These are phyloP conservation scores for Propithecus perrieri DNA, from an alignment of 2,797 vertebrate species.

Conservation along the genomic window DNA sequence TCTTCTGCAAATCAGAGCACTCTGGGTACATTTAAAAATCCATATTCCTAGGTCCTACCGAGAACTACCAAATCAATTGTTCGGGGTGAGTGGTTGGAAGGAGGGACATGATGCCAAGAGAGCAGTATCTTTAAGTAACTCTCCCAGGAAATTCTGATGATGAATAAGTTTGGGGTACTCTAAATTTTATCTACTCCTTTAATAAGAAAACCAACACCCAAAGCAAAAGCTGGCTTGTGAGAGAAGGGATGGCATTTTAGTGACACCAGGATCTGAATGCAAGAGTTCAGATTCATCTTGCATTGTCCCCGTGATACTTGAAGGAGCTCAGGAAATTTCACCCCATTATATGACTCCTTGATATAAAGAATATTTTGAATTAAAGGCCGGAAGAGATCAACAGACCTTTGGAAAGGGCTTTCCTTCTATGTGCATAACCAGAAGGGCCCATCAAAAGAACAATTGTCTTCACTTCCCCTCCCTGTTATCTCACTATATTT, in stretches of 20 bases:
- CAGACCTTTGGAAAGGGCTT: no score
- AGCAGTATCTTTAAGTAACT: no score
- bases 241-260: not conserved
- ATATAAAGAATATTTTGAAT: no score
- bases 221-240: not conserved
- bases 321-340: no score
- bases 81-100: not conserved
- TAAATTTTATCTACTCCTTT: not conserved
- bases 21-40: not conserved
- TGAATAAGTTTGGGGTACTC: not conserved
- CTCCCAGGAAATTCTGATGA: not conserved
- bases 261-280: not conserved
- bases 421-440: no score
- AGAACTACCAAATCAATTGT: not conserved
- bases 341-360: no score
- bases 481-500: no score
- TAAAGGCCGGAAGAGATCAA: no score
- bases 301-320: not conserved
- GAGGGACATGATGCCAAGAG: not conserved
- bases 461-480: no score
- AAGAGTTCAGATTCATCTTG: not conserved
- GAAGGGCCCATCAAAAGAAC: no score
- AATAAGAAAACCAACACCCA: not conserved
- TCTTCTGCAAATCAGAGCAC: not conserved
- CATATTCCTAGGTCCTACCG: not conserved